Evolutionary conservation across 2,797 vertebrate species (phyloP), one percentile per base, ranked within the genome.

Genomic region (Rhinella marina): DNA sequence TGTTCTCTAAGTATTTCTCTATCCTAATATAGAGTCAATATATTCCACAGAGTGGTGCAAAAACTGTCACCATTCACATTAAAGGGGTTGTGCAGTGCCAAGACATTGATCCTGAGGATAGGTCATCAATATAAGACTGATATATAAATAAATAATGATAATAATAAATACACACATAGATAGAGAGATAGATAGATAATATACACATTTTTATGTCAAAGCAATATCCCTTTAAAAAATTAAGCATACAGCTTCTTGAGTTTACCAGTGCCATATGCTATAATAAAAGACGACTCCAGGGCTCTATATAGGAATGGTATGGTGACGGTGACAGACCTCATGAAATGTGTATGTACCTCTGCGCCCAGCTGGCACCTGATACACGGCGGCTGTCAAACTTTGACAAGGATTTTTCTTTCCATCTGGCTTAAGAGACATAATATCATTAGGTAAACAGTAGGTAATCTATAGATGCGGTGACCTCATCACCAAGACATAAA

Each of bases 401-500:
- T 72, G 54, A 88, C 87, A 84, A 8, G 32, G 13, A 66, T 59
- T 61, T 11, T 54, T 62, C 75, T 85, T 82, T 82, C 78, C 23
- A 61, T 59, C 80, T 64, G 56, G 57, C 84, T 56, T 81, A 27
- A 66, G 52, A 25, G 66, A 76, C 48, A 82, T 82, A 68, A 77
- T 82, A 59, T 78, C 54, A 19, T 68, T 86, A 82, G 59, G 70
- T 81, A 89, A 86, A 82, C 66, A 85, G 29, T 7, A 29, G 66
- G 54, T 88, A 82, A 88, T 82, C 84, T 86, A 59, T 77, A 70
- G 70, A 84, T 41, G 66, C n/a, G 77, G 10, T 88, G 84, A 88
- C 78, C 78, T 88, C 88, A 88, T 29, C 41, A 70, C 78, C 66
- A 29, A 25, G 54, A 62, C 52, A 68, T 54, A 81, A 82, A 66